Evolutionary conservation across 92 coral and sea anemone species (phyloP).

Genomic region (Paramuricea clavata): DNA sequence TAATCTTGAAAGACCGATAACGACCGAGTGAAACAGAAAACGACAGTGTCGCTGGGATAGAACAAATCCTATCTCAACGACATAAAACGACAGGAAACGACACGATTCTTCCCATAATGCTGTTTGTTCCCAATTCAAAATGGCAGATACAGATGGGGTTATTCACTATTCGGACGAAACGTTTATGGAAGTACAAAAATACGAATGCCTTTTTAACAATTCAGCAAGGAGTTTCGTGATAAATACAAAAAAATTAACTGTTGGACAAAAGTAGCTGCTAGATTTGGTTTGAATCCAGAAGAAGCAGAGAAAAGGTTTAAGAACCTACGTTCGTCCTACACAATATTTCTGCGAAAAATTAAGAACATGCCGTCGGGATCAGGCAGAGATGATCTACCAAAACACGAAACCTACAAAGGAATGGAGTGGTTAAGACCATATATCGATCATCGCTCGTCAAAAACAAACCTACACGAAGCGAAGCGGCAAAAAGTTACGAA

Average conservation of each 20-base stretch:
- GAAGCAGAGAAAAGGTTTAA: slow-evolving; percentile 10
- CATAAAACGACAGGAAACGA: too few species aligned
- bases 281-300: not conserved
- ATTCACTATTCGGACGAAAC: not conserved
- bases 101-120: too few species aligned
- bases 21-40: too few species aligned
- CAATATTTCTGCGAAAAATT: not conserved
- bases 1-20: too few species aligned
- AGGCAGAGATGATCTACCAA: not conserved
- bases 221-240: not conserved
- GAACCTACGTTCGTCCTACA: slow-evolving; percentile 2
- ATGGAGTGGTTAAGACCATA: too few species aligned
- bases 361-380: slow-evolving; percentile 9
- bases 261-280: not conserved
- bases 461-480: not conserved
- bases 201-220: slow-evolving; percentile 5
- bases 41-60: too few species aligned
- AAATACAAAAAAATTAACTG: too few species aligned
- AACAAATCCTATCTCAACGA: too few species aligned
- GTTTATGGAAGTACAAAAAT: slow-evolving; percentile 11
- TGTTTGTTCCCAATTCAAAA: too few species aligned
- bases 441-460: not conserved
- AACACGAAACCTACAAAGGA: not conserved
- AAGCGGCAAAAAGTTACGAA: too few species aligned
- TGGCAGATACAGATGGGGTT: too few species aligned